Base-by-base conservation (phyloP, 2,888 invertebrate genomes). In the Phorcus lineatus region DNA sequence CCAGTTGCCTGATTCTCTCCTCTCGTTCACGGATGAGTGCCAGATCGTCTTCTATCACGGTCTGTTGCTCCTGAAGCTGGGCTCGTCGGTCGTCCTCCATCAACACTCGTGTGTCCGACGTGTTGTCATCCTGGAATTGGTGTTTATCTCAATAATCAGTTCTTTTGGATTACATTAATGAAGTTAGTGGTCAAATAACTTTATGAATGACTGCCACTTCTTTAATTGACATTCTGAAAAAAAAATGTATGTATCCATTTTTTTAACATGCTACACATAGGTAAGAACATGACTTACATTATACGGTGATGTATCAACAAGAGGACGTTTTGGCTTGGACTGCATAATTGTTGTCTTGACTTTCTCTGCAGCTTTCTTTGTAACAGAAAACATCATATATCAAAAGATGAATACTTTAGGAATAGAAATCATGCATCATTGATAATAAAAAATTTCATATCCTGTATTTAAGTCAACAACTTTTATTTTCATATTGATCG, bases 11-110 rank as follows among this genome's bases (percentile, higher is more conserved):
- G 84, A 97, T 95, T 91, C 96, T 95, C 13, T 96, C 95, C 90
- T 97, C 97, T 75, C 96, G 95, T 88, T 98, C 97, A 54, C 96
- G 88, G 80, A 97, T 92, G 94, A 97, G 94, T 84, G 96, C 96
- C 83, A 92, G 83, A 81, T 92, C 92, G 82, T 90, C 88, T 70
- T 92, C 92, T 31, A 91, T 88, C 4, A 90, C 83, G 66, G 93
- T 91, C 78, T 92, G 89, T 83, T 93, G 91, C n/a, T 89, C 92
- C 88, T 88, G 92, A 62, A 91, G 85, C 53, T 90, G 86, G 67
- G 88, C 86, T 53, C 89, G 79, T 54, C 88, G 85, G 16, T 89
- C 88, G 77, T 92, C 90, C 31, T 88, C 85, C 62, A 90, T 88
- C 22, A 92, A 85, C 75, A 89, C 88, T n/a, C 83, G 82, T 24